A percentile compares a stretch with the other conserved stretches of the same genome.
These are phyloP conservation scores for Sarcophaga rosellei DNA, from an alignment of 2,888 invertebrate genomes.

Conservation along the genomic window DNA sequence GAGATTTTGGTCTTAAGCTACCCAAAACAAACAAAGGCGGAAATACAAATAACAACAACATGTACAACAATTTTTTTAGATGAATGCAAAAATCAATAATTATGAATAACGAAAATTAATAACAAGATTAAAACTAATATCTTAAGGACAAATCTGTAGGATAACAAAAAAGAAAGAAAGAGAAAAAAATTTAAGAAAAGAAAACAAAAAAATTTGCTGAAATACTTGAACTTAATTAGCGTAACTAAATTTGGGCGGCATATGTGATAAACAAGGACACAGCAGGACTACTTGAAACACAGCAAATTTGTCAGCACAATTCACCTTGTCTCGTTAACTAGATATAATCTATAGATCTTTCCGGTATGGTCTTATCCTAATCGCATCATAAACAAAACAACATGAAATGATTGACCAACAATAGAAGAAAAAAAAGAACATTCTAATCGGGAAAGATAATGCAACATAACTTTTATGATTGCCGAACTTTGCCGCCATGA, in stretches of 20 bases:
- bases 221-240: conserved; percentile 44
- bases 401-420: conserved; percentile 17
- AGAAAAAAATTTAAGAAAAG: conserved; percentile 33
- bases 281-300: conserved; percentile 33
- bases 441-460: conserved; percentile 54
- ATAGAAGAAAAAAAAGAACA: conserved; percentile 37
- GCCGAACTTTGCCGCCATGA: conserved; percentile 72
- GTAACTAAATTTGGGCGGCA: conserved; percentile 32
- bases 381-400: conserved; percentile 69
- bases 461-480: conserved; percentile 59
- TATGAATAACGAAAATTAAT: conserved; percentile 51
- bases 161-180: conserved; percentile 17
- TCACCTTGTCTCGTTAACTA: conserved; percentile 39
- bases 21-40: conserved; percentile 36
- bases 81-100: conserved; percentile 3
- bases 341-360: conserved; percentile 50
- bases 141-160: conserved; percentile 20
- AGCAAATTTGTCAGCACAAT: conserved; percentile 78
- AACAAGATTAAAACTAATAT: conserved; percentile 62
- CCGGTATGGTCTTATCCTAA: conserved; percentile 75
- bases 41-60: conserved; percentile 41
- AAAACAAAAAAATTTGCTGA: conserved; percentile 20
- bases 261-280: conserved; percentile 45
- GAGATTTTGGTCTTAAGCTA: conserved; percentile 1
- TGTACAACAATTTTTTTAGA: conserved; percentile 7